These are phyloP conservation scores for Odontamblyopus lacepedii DNA, from an alignment of 2,797 vertebrate genomes.

Conservation along the genomic window DNA sequence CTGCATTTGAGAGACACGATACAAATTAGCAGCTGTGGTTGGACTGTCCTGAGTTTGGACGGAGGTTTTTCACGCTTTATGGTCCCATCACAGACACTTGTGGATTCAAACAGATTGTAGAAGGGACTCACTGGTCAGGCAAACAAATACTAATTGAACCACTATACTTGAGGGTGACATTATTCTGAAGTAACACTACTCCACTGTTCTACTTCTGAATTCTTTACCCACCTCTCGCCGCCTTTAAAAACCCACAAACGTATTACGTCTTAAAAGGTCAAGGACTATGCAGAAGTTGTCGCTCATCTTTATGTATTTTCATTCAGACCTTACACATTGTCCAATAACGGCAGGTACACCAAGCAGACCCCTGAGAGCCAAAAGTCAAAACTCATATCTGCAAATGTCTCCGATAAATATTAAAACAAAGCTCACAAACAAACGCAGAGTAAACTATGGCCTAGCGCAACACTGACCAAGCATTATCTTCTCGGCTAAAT, in stretches of 20 bases:
- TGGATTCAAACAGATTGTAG: too few relatives aligned
- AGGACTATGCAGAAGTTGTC: neutral
- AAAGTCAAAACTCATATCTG: neutral
- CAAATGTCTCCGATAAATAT: neutral
- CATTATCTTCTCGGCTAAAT: too few relatives aligned
- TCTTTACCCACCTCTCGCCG: neutral
- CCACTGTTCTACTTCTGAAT: neutral
- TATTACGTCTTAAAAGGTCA: neutral
- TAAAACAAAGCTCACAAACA: neutral
- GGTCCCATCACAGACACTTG: too few relatives aligned
- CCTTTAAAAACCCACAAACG: neutral
- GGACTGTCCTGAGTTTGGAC: too few relatives aligned
- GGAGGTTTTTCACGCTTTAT: too few relatives aligned
- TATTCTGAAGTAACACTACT: neutral
- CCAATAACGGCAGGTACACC: neutral
- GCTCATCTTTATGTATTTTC: slow-evolving; percentile 5
- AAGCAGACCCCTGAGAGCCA: neutral
- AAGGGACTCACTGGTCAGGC: too few relatives aligned
- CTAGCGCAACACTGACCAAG: too few relatives aligned
- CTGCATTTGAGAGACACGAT: too few relatives aligned
- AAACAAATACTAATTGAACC: neutral
- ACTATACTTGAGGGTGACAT: neutral
- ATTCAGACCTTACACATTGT: neutral
- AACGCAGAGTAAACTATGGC: neutral
- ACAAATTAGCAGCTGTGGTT: too few relatives aligned